Base-by-base conservation (phyloP, 2,797 vertebrate genomes). In the Falco cherrug region DNA sequence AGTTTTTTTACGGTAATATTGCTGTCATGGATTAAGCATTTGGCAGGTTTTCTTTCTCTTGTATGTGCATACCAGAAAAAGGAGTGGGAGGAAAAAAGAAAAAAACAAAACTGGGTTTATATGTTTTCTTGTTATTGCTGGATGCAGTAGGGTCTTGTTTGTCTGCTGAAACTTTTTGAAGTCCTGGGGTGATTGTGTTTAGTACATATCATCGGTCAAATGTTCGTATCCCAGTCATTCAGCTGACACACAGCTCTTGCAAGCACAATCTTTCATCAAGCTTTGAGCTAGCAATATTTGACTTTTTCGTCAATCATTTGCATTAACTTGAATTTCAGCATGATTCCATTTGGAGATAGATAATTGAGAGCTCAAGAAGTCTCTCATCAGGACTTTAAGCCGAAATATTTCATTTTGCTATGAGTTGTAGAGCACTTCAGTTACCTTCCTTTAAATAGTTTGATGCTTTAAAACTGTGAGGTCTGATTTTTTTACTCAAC, bases 11-110 rank as follows among this genome's bases (percentile, higher is more conserved):
- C 5, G 20, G 91, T 95, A 90, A 96, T 91, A 59, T 93, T 97
- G 78, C 87, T 98, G 93, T 97, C 95, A 94, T 65, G 92, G 95
- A 98, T 97, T 98, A 97, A 97, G 81, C 61, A 80, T 93, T 96
- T 97, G 97, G 89, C 95, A 95, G 57, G 13, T 96, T 97, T 91
- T 96, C 86, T 95, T 97, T 97, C 84, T 94, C 60, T 96, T 75
- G 14, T 91, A 4, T 70, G 76, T 47, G 82, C 95, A 96, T 96
- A 96, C 95, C 95, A 96, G 96, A 93, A 95, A 94, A 89, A 95
- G 75, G 82, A 95, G 95, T 94, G 90, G 93, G 69, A 76, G 76
- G 2, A 5, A 60, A 68, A 60, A 10, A 41, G n/a, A 21, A 18
- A 5, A 4, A 18, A 75, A 33, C 85, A 84, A 35, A 43, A 19